Evolutionary conservation across 2,113 vertebrate genomes (phyloP).

Genomic region (Lophura nycthemera): DNA sequence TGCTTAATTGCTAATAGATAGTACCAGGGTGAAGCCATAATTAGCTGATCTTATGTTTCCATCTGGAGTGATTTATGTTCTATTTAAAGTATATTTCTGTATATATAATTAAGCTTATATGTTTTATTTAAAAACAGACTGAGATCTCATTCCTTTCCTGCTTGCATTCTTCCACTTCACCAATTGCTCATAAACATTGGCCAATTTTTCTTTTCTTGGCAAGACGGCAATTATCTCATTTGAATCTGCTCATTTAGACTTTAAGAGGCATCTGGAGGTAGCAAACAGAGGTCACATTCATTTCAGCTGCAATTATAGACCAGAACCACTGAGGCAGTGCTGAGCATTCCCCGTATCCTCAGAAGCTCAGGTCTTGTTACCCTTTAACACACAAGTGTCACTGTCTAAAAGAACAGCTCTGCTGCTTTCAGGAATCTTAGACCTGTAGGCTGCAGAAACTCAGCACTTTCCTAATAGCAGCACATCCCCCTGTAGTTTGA

Average conservation of each 20-base stretch:
- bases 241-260: neutral
- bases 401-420: neutral
- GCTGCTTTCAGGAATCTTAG: neutral
- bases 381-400: accelerated
- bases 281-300: neutral
- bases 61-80: neutral
- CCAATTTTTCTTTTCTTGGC: neutral
- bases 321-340: neutral
- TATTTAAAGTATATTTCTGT: neutral
- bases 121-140: neutral
- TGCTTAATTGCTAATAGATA: neutral
- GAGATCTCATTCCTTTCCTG: neutral
- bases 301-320: neutral
- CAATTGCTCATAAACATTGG: neutral
- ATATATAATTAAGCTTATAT: neutral
- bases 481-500: neutral
- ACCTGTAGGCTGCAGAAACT: neutral
- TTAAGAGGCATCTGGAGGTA: neutral
- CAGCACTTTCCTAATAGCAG: neutral
- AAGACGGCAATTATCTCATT: neutral
- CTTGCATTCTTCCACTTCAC: neutral
- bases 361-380: neutral
- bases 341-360: neutral
- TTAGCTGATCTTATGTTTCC: neutral
- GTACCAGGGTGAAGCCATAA: neutral